phyloP scores from a whole-genome alignment of 1,140 invertebrate species.

The Scaptomyza graminum region DNA sequence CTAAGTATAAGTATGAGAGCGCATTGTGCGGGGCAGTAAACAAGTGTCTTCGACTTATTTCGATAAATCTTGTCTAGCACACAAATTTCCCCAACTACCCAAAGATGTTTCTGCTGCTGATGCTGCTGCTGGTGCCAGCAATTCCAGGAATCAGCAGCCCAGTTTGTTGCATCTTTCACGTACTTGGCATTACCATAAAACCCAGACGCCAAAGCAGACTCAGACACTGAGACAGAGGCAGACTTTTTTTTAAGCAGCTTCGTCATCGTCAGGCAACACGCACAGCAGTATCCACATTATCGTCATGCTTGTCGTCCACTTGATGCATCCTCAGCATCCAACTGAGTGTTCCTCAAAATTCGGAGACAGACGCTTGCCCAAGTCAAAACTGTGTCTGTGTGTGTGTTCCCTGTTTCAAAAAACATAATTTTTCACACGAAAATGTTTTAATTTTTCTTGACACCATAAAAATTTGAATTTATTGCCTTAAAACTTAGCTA shows the following conservation, averaged over 20 bases:
- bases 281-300: constrained; percentile 38
- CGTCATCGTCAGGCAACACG: constrained; percentile 32
- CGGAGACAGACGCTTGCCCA: constrained; percentile 7
- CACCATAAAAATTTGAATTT: constrained; percentile 26
- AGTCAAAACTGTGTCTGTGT: constrained; percentile 9
- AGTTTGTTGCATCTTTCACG: constrained; percentile 47
- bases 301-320: constrained; percentile 43
- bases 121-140: constrained; percentile 8
- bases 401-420: constrained; percentile 18
- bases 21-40: constrained; percentile 25
- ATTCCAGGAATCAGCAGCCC: constrained; percentile 40
- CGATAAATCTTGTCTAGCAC: constrained; percentile 53
- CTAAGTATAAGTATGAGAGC: constrained; percentile 3
- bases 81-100: constrained; percentile 2
- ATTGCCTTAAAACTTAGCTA: constrained; percentile 1
- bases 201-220: constrained; percentile 7
- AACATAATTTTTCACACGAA: constrained; percentile 51
- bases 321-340: constrained; percentile 36
- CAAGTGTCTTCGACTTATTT: constrained; percentile 50
- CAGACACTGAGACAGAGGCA: neutral
- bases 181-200: constrained; percentile 55
- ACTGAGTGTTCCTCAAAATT: constrained; percentile 11
- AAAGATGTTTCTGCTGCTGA: constrained; percentile 11
- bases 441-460: constrained; percentile 44
- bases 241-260: constrained; percentile 12